Evolutionary conservation across 2,888 invertebrate genomes (phyloP), one percentile per base, ranked within the genome.

Genomic region (Andrena praecox): DNA sequence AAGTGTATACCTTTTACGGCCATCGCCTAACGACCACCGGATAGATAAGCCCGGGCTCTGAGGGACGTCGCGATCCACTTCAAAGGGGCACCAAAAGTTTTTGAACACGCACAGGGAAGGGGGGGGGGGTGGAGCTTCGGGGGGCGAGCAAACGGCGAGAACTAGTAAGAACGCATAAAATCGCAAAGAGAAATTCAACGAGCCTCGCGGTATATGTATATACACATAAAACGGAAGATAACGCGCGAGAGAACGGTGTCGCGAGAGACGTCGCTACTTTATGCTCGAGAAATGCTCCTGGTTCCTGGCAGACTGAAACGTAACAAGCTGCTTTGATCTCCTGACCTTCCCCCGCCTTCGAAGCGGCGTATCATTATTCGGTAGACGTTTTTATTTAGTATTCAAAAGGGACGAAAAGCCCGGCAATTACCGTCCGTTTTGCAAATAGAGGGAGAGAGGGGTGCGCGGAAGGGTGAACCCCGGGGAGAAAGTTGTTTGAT

Each of bases 241-340:
- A 87, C 84, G 63, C 72, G 69, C 72, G 24, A 12, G 81, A 80
- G 77, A 82, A 83, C 82, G 75, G 54, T 69, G 82, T 84, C 71
- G 79, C 79, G 54, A 75, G 75, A 66, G 69, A 72, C 73, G 81
- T 81, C 76, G 77, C 74, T 84, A 82, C 72, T 86, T 81, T 84
- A 79, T 77, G 59, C 74, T 59, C 71, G 66, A 76, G 74, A 82
- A 88, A 86, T 72, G 80, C 76, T 82, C 31, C 73, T 48, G 66
- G 75, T 78, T 62, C 59, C 77, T 84, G 56, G 64, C 79, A 80
- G 77, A 81, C 77, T 67, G 60, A 85, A 80, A 72, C 81, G 77
- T 82, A 85, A 83, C 77, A 80, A 80, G 84, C 84, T 80, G 77
- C 84, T 85, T 85, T 85, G 84, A 85, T 85, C 84, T 85, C 71